phyloP scores from a whole-genome alignment of 2,888 invertebrate species.

The Elaeidobius kamerunicus region DNA sequence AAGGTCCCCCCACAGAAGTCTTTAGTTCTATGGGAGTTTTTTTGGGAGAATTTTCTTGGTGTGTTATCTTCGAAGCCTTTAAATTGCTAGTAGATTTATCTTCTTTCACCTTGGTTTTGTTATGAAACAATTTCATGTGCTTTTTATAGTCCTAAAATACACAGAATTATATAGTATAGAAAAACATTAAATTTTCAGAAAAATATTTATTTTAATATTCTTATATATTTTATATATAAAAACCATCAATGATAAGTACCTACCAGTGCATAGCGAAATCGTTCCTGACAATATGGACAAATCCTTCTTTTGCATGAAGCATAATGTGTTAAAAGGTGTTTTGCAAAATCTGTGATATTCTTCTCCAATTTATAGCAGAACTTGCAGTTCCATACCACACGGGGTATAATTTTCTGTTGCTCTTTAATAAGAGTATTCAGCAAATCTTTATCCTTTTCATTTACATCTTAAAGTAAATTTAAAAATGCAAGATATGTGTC shows the following conservation, averaged over 20 bases:
- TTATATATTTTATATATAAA: background rate
- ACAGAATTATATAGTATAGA: constrained; percentile 1
- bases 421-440: constrained; percentile 37
- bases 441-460: constrained; percentile 14
- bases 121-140: constrained; percentile 31
- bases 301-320: constrained; percentile 37
- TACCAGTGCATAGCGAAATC: constrained; percentile 34
- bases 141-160: constrained; percentile 35
- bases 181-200: background rate
- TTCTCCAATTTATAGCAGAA: constrained; percentile 48
- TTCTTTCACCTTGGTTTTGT: background rate
- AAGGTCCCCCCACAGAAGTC: constrained; percentile 42
- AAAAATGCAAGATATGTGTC: too few relatives aligned
- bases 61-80: constrained; percentile 4
- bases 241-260: constrained; percentile 1
- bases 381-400: constrained; percentile 50
- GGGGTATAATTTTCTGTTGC: constrained; percentile 43
- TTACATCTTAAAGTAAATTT: constrained; percentile 14
- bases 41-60: background rate
- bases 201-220: too few relatives aligned
- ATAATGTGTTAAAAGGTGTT: constrained; percentile 50
- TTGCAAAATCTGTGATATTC: constrained; percentile 48
- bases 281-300: constrained; percentile 42
- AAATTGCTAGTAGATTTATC: constrained; percentile 11
- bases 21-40: constrained; percentile 21